phyloP scores from a whole-genome alignment of 2,797 vertebrate species.

The Oreonectes daqikongensis region DNA sequence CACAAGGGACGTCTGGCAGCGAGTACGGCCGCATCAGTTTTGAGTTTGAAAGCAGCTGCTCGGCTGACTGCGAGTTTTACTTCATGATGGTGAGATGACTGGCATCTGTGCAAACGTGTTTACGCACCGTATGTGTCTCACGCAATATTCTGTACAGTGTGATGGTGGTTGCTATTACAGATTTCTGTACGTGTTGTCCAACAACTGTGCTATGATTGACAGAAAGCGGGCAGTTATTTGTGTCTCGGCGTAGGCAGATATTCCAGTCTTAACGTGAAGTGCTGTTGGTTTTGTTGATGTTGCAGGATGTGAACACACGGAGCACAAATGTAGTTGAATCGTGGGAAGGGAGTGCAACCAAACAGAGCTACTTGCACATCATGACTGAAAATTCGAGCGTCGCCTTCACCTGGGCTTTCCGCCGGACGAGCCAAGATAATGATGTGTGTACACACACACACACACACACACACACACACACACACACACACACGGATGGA shows the following conservation, averaged over 20 bases:
- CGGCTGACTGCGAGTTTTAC: conserved; percentile 90
- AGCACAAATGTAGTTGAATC: conserved; percentile 94
- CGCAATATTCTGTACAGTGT: background rate
- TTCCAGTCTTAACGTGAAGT: conserved; percentile 3
- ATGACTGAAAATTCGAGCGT: conserved; percentile 92
- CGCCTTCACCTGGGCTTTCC: conserved; percentile 97
- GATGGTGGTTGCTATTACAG: background rate
- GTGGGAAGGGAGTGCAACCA: conserved; percentile 88
- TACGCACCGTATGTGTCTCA: background rate
- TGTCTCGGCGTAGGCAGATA: background rate
- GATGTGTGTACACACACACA: conserved; percentile 80
- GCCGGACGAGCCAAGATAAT: conserved; percentile 89
- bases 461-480: conserved; percentile 17
- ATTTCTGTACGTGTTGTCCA: background rate
- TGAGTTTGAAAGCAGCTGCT: conserved; percentile 92
- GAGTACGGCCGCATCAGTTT: conserved; percentile 93
- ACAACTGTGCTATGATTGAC: background rate
- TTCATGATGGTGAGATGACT: conserved; percentile 90
- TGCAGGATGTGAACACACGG: conserved; percentile 91
- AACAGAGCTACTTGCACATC: conserved; percentile 88
- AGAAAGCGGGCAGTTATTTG: conserved; percentile 1
- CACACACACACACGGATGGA: background rate
- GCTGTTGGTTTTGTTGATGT: conserved; percentile 5
- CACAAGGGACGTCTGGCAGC: conserved; percentile 80
- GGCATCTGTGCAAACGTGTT: background rate